Conservation (phyloP, 2,797 vertebrate species). For the Myotis daubentonii region DNA sequence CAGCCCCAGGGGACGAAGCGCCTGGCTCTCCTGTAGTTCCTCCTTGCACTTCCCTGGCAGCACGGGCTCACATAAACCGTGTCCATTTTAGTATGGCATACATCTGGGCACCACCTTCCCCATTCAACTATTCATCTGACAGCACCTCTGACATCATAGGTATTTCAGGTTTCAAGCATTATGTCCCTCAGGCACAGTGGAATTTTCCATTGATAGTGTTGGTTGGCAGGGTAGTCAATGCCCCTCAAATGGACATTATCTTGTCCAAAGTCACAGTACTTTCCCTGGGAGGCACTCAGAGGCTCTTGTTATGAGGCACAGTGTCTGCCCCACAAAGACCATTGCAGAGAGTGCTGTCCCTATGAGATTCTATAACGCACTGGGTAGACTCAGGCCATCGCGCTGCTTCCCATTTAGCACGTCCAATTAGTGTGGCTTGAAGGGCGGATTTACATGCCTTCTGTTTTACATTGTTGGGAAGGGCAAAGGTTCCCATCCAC, state of each 20-base stretch:
- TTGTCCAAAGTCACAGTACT: background rate
- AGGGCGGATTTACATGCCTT: background rate
- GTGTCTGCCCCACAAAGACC: background rate
- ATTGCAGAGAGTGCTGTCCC: background rate
- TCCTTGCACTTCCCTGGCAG: background rate
- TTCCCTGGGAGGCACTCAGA: background rate
- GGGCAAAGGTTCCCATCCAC: background rate
- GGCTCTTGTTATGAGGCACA: background rate
- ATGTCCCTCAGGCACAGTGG: background rate
- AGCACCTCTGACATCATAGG: background rate
- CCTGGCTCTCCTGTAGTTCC: background rate
- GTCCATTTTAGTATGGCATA: background rate
- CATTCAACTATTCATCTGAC: background rate
- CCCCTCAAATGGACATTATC: background rate
- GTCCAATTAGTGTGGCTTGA: background rate
- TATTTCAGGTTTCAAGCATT: background rate
- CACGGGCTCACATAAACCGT: too few relatives aligned
- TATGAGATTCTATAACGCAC: background rate
- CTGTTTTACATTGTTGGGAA: background rate
- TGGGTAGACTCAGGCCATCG: background rate
- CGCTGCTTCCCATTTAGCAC: background rate
- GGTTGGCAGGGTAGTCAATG: background rate
- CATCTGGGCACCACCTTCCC: background rate
- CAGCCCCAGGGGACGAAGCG: background rate
- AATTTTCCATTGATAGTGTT: background rate